Evolutionary conservation across 2,888 invertebrate genomes (phyloP).

Genomic region (Conomelus anceps): DNA sequence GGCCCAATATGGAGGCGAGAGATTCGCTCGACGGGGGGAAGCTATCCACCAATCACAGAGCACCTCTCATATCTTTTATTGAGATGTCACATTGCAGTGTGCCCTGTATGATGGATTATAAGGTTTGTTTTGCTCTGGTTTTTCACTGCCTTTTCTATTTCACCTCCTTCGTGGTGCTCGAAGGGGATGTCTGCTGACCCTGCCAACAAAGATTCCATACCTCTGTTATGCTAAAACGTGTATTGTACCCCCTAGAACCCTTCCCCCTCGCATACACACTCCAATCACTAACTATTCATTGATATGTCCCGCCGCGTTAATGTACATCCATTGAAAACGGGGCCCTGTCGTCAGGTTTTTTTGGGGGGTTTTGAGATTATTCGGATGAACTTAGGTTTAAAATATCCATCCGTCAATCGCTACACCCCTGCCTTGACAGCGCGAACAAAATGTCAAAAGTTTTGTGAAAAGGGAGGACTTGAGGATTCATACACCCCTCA

Average conservation of each 20-base stretch:
- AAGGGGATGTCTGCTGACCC: background rate
- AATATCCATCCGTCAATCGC: background rate
- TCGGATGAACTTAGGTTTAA: background rate
- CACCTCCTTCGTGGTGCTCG: slow-evolving; percentile 17
- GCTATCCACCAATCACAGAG: slow-evolving; percentile 19
- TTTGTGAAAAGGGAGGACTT: background rate
- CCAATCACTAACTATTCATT: background rate
- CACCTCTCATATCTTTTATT: slow-evolving; percentile 31
- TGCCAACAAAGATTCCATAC: background rate
- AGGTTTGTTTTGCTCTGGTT: slow-evolving; percentile 23
- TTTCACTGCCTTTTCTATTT: slow-evolving; percentile 15
- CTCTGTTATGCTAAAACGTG: background rate
- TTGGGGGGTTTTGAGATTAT: background rate
- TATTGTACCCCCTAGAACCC: background rate
- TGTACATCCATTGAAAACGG: background rate
- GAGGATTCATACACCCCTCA: background rate
- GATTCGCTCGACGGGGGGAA: slow-evolving; percentile 10
- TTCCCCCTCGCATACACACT: no score
- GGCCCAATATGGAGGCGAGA: slow-evolving; percentile 4
- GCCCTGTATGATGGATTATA: slow-evolving; percentile 31
- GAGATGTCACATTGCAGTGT: slow-evolving; percentile 30
- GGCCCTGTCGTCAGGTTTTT: background rate
- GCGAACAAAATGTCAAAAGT: background rate
- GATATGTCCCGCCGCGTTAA: background rate
- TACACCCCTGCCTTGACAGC: background rate